Base-by-base conservation (phyloP, 2,113 vertebrate species). In the Ailurus styani region DNA sequence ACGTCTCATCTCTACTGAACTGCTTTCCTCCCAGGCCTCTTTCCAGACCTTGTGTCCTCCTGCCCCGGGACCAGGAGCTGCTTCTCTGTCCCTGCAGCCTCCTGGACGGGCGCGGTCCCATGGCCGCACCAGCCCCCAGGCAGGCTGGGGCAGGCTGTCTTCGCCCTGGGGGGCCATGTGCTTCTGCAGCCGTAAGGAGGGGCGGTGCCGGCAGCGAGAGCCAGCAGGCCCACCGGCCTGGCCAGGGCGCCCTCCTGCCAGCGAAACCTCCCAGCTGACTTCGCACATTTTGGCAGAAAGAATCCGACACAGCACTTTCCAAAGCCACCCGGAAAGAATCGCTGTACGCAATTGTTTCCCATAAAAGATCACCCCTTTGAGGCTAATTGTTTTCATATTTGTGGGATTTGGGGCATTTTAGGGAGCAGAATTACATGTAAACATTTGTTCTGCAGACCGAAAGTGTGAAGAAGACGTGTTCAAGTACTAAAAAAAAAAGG, bases 381-480 rank as follows among this genome's bases (percentile, higher is more conserved):
- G 82, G 55, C 52, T 6, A 47, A 83, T 72, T 90, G 20, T 78
- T 50, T 79, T 55, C 87, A 29, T 84, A 55, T 64, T 73, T 54
- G 34, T 64, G 88, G 60, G 84, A 83, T 91, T 66, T 83, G 34
- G 55, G 83, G 84, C 60, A 12, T 84, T 95, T 84, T 47, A 34
- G 34, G 83, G 88, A 87, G 55, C 50, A 83, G 83, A 87, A 72
- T 72, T 62, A 78, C 60, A 64, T 3, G 42, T 60, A 94, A 91
- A 94, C 91, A 78, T 91, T 83, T 83, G 96, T 47, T 78, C 42
- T 84, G 82, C 31, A 88, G 54, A 40, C 52, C 18, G 45, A 34
- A 47, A 13, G 50, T 88, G 87, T 83, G 75, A 87, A 62, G 83
- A 60, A 25, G 55, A 57, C 23, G n/a, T 31, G 34, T 25, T 54